These are phyloP conservation scores for Drosophila novamexicana DNA, from an alignment of 1,140 invertebrate species.

Conservation along the genomic window DNA sequence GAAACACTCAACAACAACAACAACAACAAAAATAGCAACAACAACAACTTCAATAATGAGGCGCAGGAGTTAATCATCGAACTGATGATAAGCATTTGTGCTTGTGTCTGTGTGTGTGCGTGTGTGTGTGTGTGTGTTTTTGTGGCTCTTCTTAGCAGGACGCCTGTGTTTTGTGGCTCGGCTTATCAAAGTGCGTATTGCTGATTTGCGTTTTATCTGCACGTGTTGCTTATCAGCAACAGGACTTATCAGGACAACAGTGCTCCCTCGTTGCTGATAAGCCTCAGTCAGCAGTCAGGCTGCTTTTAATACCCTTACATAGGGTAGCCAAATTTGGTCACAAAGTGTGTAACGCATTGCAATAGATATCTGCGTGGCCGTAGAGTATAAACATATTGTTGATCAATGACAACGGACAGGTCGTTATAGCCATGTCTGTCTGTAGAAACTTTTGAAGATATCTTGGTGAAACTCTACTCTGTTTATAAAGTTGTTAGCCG, in stretches of 20 bases:
- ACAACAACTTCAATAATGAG: slow-evolving; percentile 7
- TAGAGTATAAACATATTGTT: too few relatives aligned
- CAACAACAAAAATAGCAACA: background rate
- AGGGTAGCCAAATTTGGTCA: too few relatives aligned
- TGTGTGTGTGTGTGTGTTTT: slow-evolving; percentile 17
- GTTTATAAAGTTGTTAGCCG: too few relatives aligned
- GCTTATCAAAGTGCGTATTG: slow-evolving; percentile 31
- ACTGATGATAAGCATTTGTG: slow-evolving; percentile 30
- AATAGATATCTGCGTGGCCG: too few relatives aligned
- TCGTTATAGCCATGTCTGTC: too few relatives aligned
- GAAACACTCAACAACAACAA: slow-evolving; percentile 14
- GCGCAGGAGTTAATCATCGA: slow-evolving; percentile 42
- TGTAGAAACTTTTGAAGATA: too few relatives aligned
- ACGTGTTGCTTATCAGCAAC: slow-evolving; percentile 28
- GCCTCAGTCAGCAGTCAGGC: slow-evolving; percentile 1
- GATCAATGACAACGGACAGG: too few relatives aligned
- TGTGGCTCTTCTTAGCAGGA: slow-evolving; percentile 27
- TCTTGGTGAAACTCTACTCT: too few relatives aligned
- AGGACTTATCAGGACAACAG: slow-evolving; percentile 24
- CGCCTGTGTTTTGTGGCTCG: slow-evolving; percentile 21
- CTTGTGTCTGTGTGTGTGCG: slow-evolving; percentile 8
- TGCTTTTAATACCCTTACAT: background rate
- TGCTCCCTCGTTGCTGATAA: slow-evolving; percentile 32
- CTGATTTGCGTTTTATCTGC: slow-evolving; percentile 44
- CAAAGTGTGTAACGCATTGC: too few relatives aligned